Evolutionary conservation across 2,797 vertebrate genomes (phyloP).

Genomic region (Pteronotus mesoamericanus): DNA sequence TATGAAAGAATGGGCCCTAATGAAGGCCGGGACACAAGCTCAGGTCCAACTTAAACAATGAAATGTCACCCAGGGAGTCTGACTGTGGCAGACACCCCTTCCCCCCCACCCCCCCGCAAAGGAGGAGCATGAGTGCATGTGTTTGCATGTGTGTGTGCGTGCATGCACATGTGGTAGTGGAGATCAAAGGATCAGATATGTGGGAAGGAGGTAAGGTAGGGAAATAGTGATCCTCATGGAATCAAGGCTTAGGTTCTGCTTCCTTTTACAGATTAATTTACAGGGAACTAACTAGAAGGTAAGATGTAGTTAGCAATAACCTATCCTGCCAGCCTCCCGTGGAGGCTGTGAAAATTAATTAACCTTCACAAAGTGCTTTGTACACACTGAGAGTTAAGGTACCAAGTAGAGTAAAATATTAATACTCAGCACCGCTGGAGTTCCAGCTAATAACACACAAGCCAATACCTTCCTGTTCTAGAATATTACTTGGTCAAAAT

Average conservation of each 20-base stretch:
- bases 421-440: background rate
- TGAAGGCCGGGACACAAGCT: background rate
- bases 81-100: background rate
- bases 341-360: conserved; percentile 50
- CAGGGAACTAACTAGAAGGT: conserved; percentile 19
- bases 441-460: background rate
- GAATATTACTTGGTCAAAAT: background rate
- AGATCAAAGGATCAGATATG: background rate
- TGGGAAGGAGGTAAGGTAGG: background rate
- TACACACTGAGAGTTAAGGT: background rate
- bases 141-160: background rate
- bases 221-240: background rate
- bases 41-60: background rate
- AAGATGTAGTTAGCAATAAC: conserved; percentile 54
- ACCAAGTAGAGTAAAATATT: background rate
- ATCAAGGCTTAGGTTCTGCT: background rate
- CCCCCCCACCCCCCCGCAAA: background rate
- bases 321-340: conserved; percentile 21
- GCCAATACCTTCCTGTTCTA: background rate
- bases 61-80: background rate
- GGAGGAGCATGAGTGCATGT: background rate
- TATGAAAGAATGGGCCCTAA: background rate
- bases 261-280: background rate
- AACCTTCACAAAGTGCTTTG: conserved; percentile 46
- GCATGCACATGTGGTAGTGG: fast-evolving